phyloP scores from a whole-genome alignment of 1,140 invertebrate genomes.

The Bombus breviceps region DNA sequence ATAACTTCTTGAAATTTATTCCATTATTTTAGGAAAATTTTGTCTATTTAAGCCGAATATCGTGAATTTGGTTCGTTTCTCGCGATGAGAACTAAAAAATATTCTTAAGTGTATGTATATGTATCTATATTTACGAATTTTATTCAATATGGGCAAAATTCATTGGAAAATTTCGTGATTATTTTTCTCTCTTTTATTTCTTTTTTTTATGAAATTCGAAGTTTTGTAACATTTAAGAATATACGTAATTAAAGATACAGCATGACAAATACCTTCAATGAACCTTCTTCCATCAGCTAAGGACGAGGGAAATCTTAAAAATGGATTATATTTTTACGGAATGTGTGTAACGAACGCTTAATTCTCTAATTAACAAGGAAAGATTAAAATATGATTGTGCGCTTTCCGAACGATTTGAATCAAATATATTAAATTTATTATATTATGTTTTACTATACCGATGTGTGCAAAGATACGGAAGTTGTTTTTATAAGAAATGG shows the following conservation, averaged over 20 bases:
- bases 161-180: neutral
- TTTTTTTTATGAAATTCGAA: neutral
- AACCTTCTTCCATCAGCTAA: neutral
- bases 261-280: neutral
- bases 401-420: neutral
- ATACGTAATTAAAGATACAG: constrained; percentile 10
- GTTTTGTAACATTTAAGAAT: neutral
- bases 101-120: neutral
- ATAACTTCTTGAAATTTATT: neutral
- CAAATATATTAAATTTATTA: neutral
- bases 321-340: neutral
- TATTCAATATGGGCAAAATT: neutral
- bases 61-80: neutral
- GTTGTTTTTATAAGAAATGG: neutral
- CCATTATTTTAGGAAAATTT: neutral
- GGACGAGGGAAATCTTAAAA: neutral
- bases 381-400: neutral
- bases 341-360: neutral
- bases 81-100: neutral
- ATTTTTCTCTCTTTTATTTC: neutral
- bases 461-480: neutral
- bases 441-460: neutral
- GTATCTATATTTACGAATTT: neutral
- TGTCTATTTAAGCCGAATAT: neutral
- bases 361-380: neutral